Evolutionary conservation across 2,797 vertebrate genomes (phyloP).

Genomic region (Chaunax sp.): DNA sequence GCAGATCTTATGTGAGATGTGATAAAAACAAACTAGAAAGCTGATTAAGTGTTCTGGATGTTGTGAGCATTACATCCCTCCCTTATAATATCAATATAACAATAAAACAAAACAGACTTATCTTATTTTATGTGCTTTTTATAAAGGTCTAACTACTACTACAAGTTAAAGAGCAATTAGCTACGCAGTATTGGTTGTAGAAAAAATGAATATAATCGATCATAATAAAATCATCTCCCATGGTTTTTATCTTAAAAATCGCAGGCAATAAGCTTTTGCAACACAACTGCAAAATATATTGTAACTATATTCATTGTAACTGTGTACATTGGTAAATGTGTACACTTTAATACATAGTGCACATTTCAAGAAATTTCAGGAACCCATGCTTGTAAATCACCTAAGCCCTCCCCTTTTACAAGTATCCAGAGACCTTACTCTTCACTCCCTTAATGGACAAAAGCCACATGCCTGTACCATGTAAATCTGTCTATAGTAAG

Average conservation of each 20-base stretch:
- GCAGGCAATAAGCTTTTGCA: too few relatives aligned
- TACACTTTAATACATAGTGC: conserved; percentile 2
- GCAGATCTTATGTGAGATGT: neutral
- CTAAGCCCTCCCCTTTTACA: conserved; percentile 19
- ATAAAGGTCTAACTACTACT: neutral
- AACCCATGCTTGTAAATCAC: neutral
- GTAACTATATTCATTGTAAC: too few relatives aligned
- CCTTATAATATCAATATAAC: neutral
- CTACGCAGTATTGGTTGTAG: neutral
- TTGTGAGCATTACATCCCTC: neutral
- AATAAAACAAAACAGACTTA: neutral
- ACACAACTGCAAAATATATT: too few relatives aligned
- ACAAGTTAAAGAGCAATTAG: neutral
- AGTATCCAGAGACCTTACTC: conserved; percentile 21
- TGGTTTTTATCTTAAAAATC: too few relatives aligned
- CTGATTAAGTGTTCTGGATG: neutral
- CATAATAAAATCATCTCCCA: neutral
- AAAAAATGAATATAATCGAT: neutral
- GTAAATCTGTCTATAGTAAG: conserved; percentile 52
- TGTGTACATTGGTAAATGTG: too few relatives aligned
- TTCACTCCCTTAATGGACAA: conserved; percentile 27
- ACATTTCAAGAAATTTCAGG: conserved; percentile 18
- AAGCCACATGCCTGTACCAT: conserved; percentile 26
- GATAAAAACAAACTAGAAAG: neutral
- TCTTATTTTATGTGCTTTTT: neutral